phyloP scores from a whole-genome alignment of 2,888 invertebrate genomes.

The Dicranocentrus wangi region DNA sequence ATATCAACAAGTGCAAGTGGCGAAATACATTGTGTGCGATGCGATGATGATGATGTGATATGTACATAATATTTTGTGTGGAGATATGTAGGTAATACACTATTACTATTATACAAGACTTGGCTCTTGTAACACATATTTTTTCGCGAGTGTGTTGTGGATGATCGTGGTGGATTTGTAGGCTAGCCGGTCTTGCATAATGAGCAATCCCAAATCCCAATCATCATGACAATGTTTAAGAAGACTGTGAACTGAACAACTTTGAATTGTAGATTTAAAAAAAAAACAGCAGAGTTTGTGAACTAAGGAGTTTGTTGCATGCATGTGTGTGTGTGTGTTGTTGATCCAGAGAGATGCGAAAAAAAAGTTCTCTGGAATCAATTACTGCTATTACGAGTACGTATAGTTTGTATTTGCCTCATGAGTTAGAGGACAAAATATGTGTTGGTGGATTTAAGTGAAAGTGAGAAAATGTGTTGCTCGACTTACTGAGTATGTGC shows the following conservation, averaged over 20 bases:
- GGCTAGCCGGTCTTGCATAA: conserved; percentile 24
- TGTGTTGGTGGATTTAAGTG: too few relatives aligned
- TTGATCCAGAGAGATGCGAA: background rate
- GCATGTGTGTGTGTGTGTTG: background rate
- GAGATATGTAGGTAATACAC: background rate
- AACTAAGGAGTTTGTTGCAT: too few relatives aligned
- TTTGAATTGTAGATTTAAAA: conserved; percentile 21
- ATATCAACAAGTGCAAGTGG: background rate
- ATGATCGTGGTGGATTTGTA: too few relatives aligned
- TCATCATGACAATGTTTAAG: background rate
- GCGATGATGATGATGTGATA: background rate
- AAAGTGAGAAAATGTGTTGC: too few relatives aligned
- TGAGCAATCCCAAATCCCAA: background rate
- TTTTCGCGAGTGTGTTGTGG: background rate
- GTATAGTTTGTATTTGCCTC: too few relatives aligned
- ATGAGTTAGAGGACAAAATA: too few relatives aligned
- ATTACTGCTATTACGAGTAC: too few relatives aligned
- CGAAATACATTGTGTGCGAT: background rate
- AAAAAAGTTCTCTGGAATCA: background rate
- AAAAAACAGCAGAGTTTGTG: background rate
- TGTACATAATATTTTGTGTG: background rate
- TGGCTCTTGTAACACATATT: background rate
- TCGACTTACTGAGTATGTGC: too few relatives aligned
- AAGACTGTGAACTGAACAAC: background rate
- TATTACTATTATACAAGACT: background rate